Conservation (phyloP, 1,140 invertebrate species). For the Lordiphosa clarofinis region DNA sequence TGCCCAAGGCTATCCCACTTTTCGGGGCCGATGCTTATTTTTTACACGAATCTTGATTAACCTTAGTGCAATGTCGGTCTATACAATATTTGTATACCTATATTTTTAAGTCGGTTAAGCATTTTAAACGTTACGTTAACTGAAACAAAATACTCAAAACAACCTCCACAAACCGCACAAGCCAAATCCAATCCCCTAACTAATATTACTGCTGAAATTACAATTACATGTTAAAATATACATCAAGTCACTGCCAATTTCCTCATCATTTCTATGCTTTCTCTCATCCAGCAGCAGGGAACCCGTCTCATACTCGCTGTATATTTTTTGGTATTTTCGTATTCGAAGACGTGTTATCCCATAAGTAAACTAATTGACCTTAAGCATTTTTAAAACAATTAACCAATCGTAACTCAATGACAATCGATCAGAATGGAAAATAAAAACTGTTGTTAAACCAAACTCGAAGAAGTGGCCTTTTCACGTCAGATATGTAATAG, state of each 20-base stretch:
- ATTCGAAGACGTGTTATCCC: slow-evolving; percentile 12
- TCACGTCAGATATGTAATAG: slow-evolving; percentile 40
- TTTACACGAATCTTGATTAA: slow-evolving; percentile 10
- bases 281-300: background rate
- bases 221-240: background rate
- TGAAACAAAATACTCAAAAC: slow-evolving; percentile 50
- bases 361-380: slow-evolving; percentile 13
- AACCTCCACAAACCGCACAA: slow-evolving; percentile 19
- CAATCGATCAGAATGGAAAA: slow-evolving; percentile 11
- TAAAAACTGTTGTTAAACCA: slow-evolving; percentile 33
- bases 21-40: too few species aligned
- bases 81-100: slow-evolving; percentile 67
- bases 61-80: slow-evolving; percentile 58
- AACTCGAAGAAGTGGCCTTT: background rate
- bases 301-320: slow-evolving; percentile 17
- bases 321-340: slow-evolving; percentile 42
- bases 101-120: slow-evolving; percentile 14
- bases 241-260: slow-evolving; percentile 37
- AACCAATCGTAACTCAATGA: background rate
- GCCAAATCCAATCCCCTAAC: slow-evolving; percentile 33
- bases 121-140: slow-evolving; percentile 6
- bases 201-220: slow-evolving; percentile 32
- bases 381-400: slow-evolving; percentile 14
- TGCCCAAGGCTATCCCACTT: too few species aligned
- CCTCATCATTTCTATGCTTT: slow-evolving; percentile 5